Base-by-base conservation (phyloP, 2,888 invertebrate species). In the Drosophila mayaguana region DNA sequence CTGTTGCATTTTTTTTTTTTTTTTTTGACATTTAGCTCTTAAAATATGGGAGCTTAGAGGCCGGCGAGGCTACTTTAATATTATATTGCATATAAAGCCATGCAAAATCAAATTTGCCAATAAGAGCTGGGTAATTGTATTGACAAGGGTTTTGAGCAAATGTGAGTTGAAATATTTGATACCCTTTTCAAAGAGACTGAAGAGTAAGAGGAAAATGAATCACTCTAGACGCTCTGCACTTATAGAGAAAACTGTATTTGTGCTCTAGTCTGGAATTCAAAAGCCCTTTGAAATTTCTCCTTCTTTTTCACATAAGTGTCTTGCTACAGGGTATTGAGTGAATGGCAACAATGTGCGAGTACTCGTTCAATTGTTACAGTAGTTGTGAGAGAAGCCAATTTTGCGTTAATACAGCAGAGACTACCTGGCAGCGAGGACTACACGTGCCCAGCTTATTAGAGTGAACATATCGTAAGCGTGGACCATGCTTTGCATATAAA, bases 401-500 rank as follows among this genome's bases (percentile, higher is more conserved):
- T 72, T 55, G 54, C 57, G 76, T 75, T 79, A 78, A 78, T 79
- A 68, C 56, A 54, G 38, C 59, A 51, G 45, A 61, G 61, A 64
- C 62, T 56, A 66, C 78, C 75, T 71, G 70, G 55, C 71, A 62
- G 54, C 71, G 51, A 75, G 71, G 62, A 71, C 75, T 62, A 62
- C 78, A 78, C 78, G 77, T 77, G 78, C 75, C 66, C 68, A 61
- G 77, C 87, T 83, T 83, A 86, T 86, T 86, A 86, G 65, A 83
- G 70, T 51, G 72, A 74, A 53, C 78, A 78, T 85, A 73, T 78
- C 78, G 82, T 60, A 71, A 79, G 79, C 72, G 63, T 77, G 80
- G 87, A 70, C 77, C 74, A 81, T 84, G 88, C 81, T 85, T 87
- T 87, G 84, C 88, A 87, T 84, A 87, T 83, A 84, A 84, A 84